Percentiles rank a stretch among this genome's conserved stretches.
These are phyloP conservation scores for Pygocentrus nattereri DNA, from an alignment of 2,797 vertebrate species.

Conservation along the genomic window DNA sequence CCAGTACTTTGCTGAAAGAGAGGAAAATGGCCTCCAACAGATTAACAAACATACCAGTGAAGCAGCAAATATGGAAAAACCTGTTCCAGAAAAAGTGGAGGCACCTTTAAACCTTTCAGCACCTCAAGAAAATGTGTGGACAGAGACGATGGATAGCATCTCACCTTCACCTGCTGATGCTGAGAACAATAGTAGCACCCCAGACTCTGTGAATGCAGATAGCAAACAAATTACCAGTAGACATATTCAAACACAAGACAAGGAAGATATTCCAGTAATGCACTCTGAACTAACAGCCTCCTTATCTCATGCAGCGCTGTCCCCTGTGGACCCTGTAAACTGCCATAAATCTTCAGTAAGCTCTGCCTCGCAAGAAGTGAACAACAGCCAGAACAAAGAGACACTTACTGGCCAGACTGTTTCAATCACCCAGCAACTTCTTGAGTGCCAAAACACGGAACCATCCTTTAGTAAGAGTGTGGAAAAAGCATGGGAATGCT, in stretches of 20 bases:
- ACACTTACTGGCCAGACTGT: conserved; percentile 15
- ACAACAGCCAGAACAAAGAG: conserved; percentile 27
- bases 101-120: conserved; percentile 36
- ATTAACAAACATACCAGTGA: conserved; percentile 12
- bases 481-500: conserved; percentile 55
- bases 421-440: conserved; percentile 12
- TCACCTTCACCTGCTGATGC: conserved; percentile 31
- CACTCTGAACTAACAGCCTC: conserved; percentile 21
- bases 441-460: conserved; percentile 21
- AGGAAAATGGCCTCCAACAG: conserved; percentile 23
- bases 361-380: conserved; percentile 28
- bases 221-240: conserved; percentile 19
- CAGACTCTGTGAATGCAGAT: conserved; percentile 41
- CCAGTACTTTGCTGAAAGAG: conserved; percentile 68
- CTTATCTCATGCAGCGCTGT: background rate
- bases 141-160: conserved; percentile 19
- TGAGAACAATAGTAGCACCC: conserved; percentile 16
- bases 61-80: conserved; percentile 25
- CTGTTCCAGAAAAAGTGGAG: conserved; percentile 43
- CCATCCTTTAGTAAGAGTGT: conserved; percentile 28
- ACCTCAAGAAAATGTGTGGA: conserved; percentile 36
- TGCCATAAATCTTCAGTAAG: conserved; percentile 6
- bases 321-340: conserved; percentile 19
- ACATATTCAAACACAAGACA: conserved; percentile 31
- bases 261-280: background rate